Conservation (phyloP, 2,113 vertebrate species). For the Melanotaenia duboulayi region DNA sequence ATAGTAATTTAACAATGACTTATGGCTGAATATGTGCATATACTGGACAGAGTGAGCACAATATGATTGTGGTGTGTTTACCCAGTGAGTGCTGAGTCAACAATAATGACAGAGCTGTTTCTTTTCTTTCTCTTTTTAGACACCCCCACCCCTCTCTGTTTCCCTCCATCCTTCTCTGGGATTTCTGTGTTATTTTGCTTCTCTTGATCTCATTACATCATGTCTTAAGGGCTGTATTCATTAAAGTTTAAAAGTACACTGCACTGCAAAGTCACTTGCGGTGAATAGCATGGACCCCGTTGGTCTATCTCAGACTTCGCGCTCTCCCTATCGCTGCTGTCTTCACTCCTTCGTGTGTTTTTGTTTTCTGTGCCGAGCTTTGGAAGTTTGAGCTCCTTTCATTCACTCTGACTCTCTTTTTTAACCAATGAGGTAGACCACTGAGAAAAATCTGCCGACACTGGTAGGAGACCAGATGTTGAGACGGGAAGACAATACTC, state of each 20-base stretch:
- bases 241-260: slow-evolving; percentile 81
- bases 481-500: slow-evolving; percentile 60
- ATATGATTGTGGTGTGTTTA: slow-evolving; percentile 63
- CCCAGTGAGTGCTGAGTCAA: slow-evolving; percentile 61
- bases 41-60: slow-evolving; percentile 44
- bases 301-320: slow-evolving; percentile 53
- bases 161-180: slow-evolving; percentile 46
- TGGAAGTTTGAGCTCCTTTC: slow-evolving; percentile 36
- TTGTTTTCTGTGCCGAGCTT: slow-evolving; percentile 32
- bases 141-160: slow-evolving; percentile 12
- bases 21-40: slow-evolving; percentile 59
- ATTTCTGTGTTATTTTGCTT: slow-evolving; percentile 65
- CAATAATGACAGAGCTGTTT: slow-evolving; percentile 73
- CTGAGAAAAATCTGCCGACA: slow-evolving; percentile 56
- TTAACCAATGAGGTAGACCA: slow-evolving; percentile 47
- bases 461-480: slow-evolving; percentile 74
- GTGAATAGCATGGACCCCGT: slow-evolving; percentile 70
- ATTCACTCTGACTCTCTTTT: slow-evolving; percentile 36
- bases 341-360: slow-evolving; percentile 29
- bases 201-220: slow-evolving; percentile 80
- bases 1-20: slow-evolving; percentile 64
- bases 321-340: slow-evolving; percentile 25
- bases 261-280: slow-evolving; percentile 69
- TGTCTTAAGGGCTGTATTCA: slow-evolving; percentile 78
- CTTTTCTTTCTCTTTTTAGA: slow-evolving; percentile 32